Base-by-base conservation (phyloP, 2,797 vertebrate genomes). In the Balearica regulorum region DNA sequence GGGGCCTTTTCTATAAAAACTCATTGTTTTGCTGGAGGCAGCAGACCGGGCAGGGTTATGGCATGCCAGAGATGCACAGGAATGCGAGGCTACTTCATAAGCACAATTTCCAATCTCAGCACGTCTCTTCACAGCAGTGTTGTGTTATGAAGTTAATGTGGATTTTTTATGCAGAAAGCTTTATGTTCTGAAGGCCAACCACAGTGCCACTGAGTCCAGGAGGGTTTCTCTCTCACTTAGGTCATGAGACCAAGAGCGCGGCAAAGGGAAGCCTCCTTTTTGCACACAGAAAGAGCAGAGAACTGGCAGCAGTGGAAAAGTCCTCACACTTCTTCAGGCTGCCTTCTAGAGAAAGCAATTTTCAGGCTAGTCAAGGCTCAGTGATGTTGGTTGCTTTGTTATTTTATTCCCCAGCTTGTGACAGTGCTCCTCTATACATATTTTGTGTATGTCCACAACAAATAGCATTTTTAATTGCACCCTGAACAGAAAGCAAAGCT, bases 1-100 rank as follows among this genome's bases (percentile, higher is more conserved):
- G 71, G 57, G 54, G 37, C 28, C 13, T 87, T 90, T 96, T 94
- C 35, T 94, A 77, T 93, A 39, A 88, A 78, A 83, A 49, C 15
- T 4, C 54, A 71, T 87, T 91, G 53, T 90, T 86, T 94, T 80
- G 20, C 91, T 90, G 39, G 64, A 92, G 82, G 91, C 91, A 91
- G 55, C 29, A 51, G 54, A 22, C 58, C 90, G 88, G 17, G 19
- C 73, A 94, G 89, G 80, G 57, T n/a, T 60, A 76, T 33, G 48
- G 70, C 72, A 39, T 78, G 62, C 82, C 83, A 94, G 85, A 77
- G 81, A 78, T 78, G 68, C 90, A 90, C 58, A 95, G 83, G 81
- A 93, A 87, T 57, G 80, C 17, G 22, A 87, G 62, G 75, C 21
- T 69, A 26, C 89, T 94, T 87, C 92, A 83, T 80, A 79, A 96